phyloP scores from a whole-genome alignment of 1,140 invertebrate genomes.

The Tetramorium alpestre region DNA sequence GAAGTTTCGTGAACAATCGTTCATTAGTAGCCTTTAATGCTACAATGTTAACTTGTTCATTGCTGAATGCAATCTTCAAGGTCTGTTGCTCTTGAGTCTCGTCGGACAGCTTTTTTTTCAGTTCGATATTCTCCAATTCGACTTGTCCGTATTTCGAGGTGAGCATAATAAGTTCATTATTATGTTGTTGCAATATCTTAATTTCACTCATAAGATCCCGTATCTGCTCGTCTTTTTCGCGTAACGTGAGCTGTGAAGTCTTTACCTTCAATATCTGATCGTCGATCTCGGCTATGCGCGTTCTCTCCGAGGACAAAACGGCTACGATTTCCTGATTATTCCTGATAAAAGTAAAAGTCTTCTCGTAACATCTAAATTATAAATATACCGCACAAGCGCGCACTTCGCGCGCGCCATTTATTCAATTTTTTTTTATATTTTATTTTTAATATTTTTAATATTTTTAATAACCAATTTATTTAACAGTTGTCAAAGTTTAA shows the following conservation, averaged over 20 bases:
- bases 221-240: conserved; percentile 81
- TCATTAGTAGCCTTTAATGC: conserved; percentile 79
- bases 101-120: conserved; percentile 78
- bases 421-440: too few relatives aligned
- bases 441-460: too few relatives aligned
- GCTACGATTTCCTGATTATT: conserved; percentile 72
- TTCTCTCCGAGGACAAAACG: conserved; percentile 75
- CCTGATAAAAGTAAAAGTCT: conserved; percentile 66
- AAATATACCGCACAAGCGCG: neutral
- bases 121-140: conserved; percentile 80
- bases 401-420: too few relatives aligned
- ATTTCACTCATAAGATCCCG: conserved; percentile 78
- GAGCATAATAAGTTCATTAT: conserved; percentile 77
- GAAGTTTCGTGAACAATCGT: conserved; percentile 79
- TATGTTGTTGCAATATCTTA: conserved; percentile 82
- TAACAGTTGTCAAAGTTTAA: too few relatives aligned
- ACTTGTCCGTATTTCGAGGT: conserved; percentile 78
- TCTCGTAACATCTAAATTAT: neutral
- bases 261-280: conserved; percentile 71
- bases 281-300: conserved; percentile 76
- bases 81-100: conserved; percentile 74
- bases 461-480: too few relatives aligned
- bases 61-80: conserved; percentile 75
- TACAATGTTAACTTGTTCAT: conserved; percentile 77
- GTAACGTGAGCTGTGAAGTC: conserved; percentile 70